phyloP scores from a whole-genome alignment of 2,797 vertebrate genomes.

The Siniperca undulata region DNA sequence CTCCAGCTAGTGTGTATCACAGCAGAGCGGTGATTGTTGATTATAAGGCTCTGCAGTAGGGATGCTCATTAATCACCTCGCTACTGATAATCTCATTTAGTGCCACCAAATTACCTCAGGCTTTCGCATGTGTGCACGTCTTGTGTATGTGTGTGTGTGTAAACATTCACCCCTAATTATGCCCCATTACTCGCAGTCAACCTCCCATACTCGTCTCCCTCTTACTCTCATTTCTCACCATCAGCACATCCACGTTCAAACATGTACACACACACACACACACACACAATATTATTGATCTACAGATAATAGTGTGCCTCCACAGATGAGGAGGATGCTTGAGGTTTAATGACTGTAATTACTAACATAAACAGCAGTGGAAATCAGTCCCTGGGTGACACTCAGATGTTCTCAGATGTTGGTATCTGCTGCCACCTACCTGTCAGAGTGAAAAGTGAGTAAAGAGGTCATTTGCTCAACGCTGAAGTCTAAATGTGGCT shows the following conservation, averaged over 20 bases:
- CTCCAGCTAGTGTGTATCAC: slow-evolving; percentile 61
- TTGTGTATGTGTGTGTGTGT: slow-evolving; percentile 43
- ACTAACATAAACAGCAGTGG: slow-evolving; percentile 49
- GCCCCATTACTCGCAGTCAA: slow-evolving; percentile 71
- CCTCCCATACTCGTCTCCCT: slow-evolving; percentile 43
- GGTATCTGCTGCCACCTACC: slow-evolving; percentile 77
- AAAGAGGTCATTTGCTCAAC: background rate
- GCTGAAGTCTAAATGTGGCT: background rate
- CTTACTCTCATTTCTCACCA: slow-evolving; percentile 29
- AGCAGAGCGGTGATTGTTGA: slow-evolving; percentile 68
- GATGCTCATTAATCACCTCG: slow-evolving; percentile 80
- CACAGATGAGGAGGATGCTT: slow-evolving; percentile 61
- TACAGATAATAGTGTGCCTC: slow-evolving; percentile 63
- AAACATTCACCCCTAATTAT: slow-evolving; percentile 75
- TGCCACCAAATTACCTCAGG: slow-evolving; percentile 77
- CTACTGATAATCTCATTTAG: slow-evolving; percentile 80
- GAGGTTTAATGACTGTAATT: slow-evolving; percentile 74
- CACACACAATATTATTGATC: slow-evolving; percentile 58
- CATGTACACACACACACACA: slow-evolving; percentile 7
- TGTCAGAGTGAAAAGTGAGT: background rate
- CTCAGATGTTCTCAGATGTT: slow-evolving; percentile 26
- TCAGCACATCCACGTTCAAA: slow-evolving; percentile 22
- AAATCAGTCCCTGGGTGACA: slow-evolving; percentile 11
- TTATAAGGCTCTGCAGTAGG: slow-evolving; percentile 72
- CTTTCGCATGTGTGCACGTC: slow-evolving; percentile 47